phyloP scores from a whole-genome alignment of 2,113 vertebrate species.

The Todiramphus chloris region DNA sequence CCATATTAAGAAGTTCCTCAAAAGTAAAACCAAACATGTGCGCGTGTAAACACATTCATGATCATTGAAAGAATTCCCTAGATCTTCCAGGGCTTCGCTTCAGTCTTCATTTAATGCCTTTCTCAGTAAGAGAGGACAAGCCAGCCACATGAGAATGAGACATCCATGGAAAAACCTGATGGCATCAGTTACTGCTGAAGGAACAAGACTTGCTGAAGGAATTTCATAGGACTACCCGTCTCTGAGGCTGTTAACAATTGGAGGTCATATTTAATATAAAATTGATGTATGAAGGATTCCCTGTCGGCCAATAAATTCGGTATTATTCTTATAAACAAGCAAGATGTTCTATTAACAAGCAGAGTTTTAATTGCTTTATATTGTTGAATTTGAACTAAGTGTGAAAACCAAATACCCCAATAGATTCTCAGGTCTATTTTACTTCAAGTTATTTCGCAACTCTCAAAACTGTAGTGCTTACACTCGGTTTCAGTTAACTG shows the following conservation, averaged over 20 bases:
- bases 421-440: background rate
- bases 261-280: background rate
- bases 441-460: background rate
- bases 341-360: background rate
- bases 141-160: background rate
- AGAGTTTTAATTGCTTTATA: background rate
- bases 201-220: background rate
- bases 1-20: background rate
- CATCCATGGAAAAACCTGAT: background rate
- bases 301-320: background rate
- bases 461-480: background rate
- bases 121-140: background rate
- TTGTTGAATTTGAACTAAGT: background rate
- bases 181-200: background rate
- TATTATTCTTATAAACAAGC: background rate
- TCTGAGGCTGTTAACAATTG: background rate
- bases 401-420: background rate
- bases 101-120: background rate
- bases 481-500: background rate
- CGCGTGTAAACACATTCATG: background rate
- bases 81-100: background rate
- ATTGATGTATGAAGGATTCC: background rate
- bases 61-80: background rate
- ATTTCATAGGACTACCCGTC: background rate
- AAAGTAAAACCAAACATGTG: background rate